phyloP scores from a whole-genome alignment of 2,888 invertebrate species.

The Cartodere bifasciata region DNA sequence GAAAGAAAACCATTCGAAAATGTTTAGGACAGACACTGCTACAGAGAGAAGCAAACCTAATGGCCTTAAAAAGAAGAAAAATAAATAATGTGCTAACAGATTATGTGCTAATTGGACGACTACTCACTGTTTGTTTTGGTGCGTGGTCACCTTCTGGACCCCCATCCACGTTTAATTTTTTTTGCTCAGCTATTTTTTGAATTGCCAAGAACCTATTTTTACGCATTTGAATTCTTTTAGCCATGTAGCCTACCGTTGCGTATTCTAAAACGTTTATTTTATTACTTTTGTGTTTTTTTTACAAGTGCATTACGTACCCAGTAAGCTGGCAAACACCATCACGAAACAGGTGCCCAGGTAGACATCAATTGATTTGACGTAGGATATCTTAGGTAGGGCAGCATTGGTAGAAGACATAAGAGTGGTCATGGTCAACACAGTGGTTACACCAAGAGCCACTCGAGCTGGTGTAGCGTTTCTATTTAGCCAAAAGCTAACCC shows the following conservation, averaged over 20 bases:
- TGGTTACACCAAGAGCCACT: slow-evolving; percentile 88
- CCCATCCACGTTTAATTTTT: slow-evolving; percentile 74
- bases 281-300: neutral
- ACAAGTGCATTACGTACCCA: slow-evolving; percentile 60
- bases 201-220: slow-evolving; percentile 83
- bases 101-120: too few relatives aligned
- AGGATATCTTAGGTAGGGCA: slow-evolving; percentile 94
- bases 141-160: slow-evolving; percentile 60
- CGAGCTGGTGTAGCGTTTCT: slow-evolving; percentile 89
- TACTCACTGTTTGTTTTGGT: slow-evolving; percentile 65
- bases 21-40: too few relatives aligned
- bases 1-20: too few relatives aligned
- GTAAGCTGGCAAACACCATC: slow-evolving; percentile 95
- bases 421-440: slow-evolving; percentile 95
- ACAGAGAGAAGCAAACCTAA: too few relatives aligned
- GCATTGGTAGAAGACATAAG: slow-evolving; percentile 94
- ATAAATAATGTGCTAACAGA: too few relatives aligned
- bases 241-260: slow-evolving; percentile 96
- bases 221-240: slow-evolving; percentile 92
- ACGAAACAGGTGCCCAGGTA: slow-evolving; percentile 97
- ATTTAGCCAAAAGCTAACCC: slow-evolving; percentile 96
- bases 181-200: slow-evolving; percentile 86
- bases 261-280: slow-evolving; percentile 92
- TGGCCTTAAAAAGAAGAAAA: too few relatives aligned
- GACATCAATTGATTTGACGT: slow-evolving; percentile 95